Conservation (phyloP, 2,113 vertebrate genomes). For the Camelus dromedarius region DNA sequence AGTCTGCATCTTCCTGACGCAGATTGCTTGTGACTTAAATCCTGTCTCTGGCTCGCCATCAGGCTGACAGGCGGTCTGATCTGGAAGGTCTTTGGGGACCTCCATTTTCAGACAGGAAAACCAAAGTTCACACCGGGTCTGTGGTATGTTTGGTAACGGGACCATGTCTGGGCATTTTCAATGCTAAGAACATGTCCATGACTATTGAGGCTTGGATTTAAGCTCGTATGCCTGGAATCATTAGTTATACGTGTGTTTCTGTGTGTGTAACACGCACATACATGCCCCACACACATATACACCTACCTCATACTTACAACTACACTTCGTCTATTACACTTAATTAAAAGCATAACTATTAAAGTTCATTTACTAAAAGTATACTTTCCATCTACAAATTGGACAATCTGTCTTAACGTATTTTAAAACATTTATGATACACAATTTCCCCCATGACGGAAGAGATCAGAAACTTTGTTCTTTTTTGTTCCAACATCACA, state of each 20-base stretch:
- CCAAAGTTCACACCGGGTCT: neutral
- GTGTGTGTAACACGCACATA: neutral
- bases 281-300: fast-evolving
- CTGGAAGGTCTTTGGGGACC: neutral
- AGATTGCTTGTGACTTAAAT: neutral
- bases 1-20: neutral
- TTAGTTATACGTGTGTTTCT: neutral
- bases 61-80: neutral
- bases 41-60: neutral
- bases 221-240: neutral
- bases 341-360: no score
- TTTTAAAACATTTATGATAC: no score
- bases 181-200: fast-evolving
- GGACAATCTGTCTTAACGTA: neutral
- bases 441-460: no score
- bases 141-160: neutral
- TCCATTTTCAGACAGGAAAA: no score
- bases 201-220: no score
- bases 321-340: no score
- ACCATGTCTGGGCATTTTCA: fast-evolving
- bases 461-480: no score
- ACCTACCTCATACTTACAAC: neutral
- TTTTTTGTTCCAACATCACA: no score
- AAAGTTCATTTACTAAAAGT: no score
- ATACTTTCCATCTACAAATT: no score